Percentiles rank a stretch among this genome's conserved stretches.
Evolutionary conservation across 2,113 vertebrate species (phyloP).

Genomic region (Poecilia latipinna): DNA sequence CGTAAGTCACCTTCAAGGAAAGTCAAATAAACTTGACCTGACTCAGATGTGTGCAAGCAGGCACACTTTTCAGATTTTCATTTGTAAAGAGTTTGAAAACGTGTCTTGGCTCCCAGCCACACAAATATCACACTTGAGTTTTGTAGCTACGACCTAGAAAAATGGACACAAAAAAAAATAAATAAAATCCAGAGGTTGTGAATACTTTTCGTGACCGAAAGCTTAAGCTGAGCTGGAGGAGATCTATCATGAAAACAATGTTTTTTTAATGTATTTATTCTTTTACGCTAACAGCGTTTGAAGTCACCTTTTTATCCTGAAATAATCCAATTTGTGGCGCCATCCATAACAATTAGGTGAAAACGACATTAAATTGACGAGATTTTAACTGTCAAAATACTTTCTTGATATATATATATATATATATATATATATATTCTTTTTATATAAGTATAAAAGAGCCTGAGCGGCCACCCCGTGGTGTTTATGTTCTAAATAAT

Average conservation of each 20-base stretch:
- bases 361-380: background rate
- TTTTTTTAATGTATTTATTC: background rate
- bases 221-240: background rate
- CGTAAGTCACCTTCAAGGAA: too few species aligned
- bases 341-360: background rate
- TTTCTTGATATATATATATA: too few species aligned
- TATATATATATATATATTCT: too few species aligned
- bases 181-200: background rate
- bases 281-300: background rate
- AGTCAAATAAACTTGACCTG: too few species aligned
- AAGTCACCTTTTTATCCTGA: background rate
- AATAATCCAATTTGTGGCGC: constrained; percentile 1
- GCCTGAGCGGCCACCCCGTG: background rate
- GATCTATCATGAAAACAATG: background rate
- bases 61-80: too few species aligned
- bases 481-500: background rate
- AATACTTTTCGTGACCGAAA: background rate
- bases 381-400: background rate
- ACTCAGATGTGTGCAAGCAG: too few species aligned
- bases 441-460: background rate
- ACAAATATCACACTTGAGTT: too few species aligned
- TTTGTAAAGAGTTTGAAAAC: too few species aligned
- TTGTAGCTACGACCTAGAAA: background rate
- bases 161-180: too few species aligned
- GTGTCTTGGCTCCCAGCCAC: too few species aligned